Base-by-base conservation (phyloP, 2,797 vertebrate genomes). In the Centroberyx gerrardi region DNA sequence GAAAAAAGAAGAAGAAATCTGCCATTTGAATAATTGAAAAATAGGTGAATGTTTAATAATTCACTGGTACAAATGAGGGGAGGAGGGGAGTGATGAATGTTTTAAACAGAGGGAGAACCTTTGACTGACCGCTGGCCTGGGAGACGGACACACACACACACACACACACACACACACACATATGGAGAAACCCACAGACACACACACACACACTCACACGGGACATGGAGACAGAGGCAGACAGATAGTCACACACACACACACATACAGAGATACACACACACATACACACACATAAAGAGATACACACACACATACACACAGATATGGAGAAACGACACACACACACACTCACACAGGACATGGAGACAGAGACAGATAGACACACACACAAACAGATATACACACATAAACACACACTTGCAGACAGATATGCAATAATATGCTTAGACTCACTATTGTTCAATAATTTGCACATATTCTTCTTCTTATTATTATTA, bases 31-130 rank as follows among this genome's bases (percentile, higher is more conserved):
- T 94, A 93, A 94, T 94, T 95, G 69, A 94, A 94, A 93, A 92
- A 92, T 86, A 92, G 88, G 90, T 93, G 78, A 89, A 62, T n/a
- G 72, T 85, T 95, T 81, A 95, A 95, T 95, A 93, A 95, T 95
- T 95, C 83, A 95, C 89, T 78, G 76, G 69, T 90, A 94, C 93
- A 95, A 95, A 95, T 92, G 90, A 94, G 90, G 74, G 60, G 82
- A 90, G 89, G 88, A 88, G 85, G 87, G 66, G 73, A 69, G 87
- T 77, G 90, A 94, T 94, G 85, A 94, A 95, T 93, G 90, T 94
- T 94, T 95, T 87, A 93, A 88, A 87, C 79, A 74, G 59, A 53
- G 44, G 52, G 2, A 55, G 70, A 83, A 82, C 91, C 89, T 87
- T 64, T 81, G 61, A 65, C 68, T 81, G 55, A 74, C 77, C 12